phyloP scores from a whole-genome alignment of 2,888 invertebrate genomes.

The Stratiomys singularior region DNA sequence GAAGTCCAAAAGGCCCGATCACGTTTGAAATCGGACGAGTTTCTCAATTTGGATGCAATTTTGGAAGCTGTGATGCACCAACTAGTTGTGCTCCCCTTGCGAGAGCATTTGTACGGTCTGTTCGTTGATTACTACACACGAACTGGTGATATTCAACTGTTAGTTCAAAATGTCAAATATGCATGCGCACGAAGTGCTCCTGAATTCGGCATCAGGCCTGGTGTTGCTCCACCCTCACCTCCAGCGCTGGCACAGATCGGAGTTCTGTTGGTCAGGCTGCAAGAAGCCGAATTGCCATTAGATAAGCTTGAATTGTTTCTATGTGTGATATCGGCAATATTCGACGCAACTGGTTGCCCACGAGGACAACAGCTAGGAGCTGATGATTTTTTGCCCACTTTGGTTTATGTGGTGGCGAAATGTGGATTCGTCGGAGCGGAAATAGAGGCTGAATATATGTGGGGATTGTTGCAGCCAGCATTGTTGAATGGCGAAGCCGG shows the following conservation, averaged over 20 bases:
- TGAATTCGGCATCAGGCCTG: slow-evolving; percentile 68
- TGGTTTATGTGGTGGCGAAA: slow-evolving; percentile 91
- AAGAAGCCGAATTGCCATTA: slow-evolving; percentile 90
- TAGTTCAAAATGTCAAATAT: slow-evolving; percentile 68
- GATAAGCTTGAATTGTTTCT: slow-evolving; percentile 93
- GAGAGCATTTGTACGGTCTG: slow-evolving; percentile 83
- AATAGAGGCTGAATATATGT: slow-evolving; percentile 96
- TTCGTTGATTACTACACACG: slow-evolving; percentile 89
- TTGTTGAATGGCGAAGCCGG: slow-evolving; percentile 92
- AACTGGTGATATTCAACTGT: slow-evolving; percentile 76
- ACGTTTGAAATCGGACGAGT: slow-evolving; percentile 87
- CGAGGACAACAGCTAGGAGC: slow-evolving; percentile 73
- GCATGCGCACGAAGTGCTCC: slow-evolving; percentile 61
- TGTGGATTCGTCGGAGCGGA: slow-evolving; percentile 92
- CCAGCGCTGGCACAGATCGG: slow-evolving; percentile 81
- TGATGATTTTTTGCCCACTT: slow-evolving; percentile 89
- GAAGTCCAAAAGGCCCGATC: slow-evolving; percentile 77
- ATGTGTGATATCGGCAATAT: slow-evolving; percentile 88
- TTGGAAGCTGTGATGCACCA: slow-evolving; percentile 94
- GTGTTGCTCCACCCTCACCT: slow-evolving; percentile 80
- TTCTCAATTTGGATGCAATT: slow-evolving; percentile 94
- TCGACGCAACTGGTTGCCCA: slow-evolving; percentile 71
- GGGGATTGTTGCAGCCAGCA: slow-evolving; percentile 90
- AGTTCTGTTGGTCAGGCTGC: slow-evolving; percentile 82
- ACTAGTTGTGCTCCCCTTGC: slow-evolving; percentile 86